Base-by-base conservation (phyloP, 2,888 invertebrate species). In the Brassicogethes aeneus region DNA sequence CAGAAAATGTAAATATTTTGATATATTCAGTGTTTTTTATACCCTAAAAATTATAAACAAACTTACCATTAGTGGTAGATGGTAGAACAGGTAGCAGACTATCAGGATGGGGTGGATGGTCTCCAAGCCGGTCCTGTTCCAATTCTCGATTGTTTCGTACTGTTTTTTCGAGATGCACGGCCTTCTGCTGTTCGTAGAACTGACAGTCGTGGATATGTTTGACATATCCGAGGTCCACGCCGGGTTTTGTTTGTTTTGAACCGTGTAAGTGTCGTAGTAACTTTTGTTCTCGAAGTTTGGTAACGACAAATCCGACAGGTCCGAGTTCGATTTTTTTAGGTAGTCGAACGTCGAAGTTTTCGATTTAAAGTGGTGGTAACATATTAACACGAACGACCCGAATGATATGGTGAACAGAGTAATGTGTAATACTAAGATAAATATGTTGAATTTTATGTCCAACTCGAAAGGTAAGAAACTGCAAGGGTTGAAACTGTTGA, bases 31-130 rank as follows among this genome's bases (percentile, higher is more conserved):
- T n/a, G n/a, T n/a, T n/a, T n/a, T n/a, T n/a, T n/a, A n/a, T n/a
- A n/a, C n/a, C n/a, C n/a, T n/a, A n/a, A n/a, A n/a, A n/a, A n/a
- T n/a, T n/a, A n/a, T n/a, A n/a, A n/a, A n/a, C n/a, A n/a, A n/a
- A 72, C 74, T 76, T 61, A 79, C 79, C 67, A 79, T 62, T 12
- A 76, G 62, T 1, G 79, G 79, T 34, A 77, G 56, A 56, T 77
- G 77, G 56, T 77, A 74, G 56, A 76, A 70, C 39, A 73, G 55
- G 57, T 76, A 76, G 55, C 75, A 76, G 15, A 77, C 72, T 42
- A 73, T 69, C 43, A 76, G 60, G 34, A 77, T 71, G 54, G 50
- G 76, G 69, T 48, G 70, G 53, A 64, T 69, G 50, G 60, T 74
- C 63, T 57, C 71, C 65, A 60, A 56, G 33, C 68, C 68, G 12